Evolutionary conservation across 2,797 vertebrate species (phyloP).

Genomic region (Pseudochirops corinnae): DNA sequence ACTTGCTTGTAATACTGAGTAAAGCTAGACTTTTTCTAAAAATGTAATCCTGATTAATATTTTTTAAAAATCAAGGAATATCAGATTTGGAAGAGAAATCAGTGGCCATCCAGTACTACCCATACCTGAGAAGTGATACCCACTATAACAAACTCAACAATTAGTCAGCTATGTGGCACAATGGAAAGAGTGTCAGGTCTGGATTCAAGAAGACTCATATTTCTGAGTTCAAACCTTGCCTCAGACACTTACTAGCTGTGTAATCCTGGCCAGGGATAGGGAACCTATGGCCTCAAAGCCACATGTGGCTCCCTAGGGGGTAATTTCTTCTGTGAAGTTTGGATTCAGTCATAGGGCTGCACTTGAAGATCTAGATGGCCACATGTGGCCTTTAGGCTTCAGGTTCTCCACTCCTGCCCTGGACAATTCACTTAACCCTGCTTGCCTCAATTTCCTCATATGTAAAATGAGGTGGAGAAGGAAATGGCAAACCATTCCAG

Average conservation of each 20-base stretch:
- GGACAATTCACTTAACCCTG: background rate
- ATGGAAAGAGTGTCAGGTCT: background rate
- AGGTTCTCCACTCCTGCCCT: too few species aligned
- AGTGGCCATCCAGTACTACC: background rate
- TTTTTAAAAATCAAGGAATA: background rate
- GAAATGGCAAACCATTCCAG: background rate
- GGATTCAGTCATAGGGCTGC: too few species aligned
- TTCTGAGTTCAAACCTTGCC: background rate
- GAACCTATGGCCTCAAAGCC: too few species aligned
- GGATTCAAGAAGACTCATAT: background rate
- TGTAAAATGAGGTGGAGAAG: background rate
- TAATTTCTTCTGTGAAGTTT: too few species aligned
- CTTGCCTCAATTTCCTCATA: background rate
- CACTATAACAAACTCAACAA: background rate
- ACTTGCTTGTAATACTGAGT: background rate
- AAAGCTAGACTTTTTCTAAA: background rate
- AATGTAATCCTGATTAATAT: background rate
- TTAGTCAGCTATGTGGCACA: background rate
- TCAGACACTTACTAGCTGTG: background rate
- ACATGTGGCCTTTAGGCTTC: too few species aligned
- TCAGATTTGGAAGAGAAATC: background rate
- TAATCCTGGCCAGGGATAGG: background rate
- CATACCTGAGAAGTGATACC: background rate
- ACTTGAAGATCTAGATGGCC: too few species aligned
- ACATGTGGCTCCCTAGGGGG: too few species aligned